These are phyloP conservation scores for Melipona beecheii DNA, from an alignment of 2,888 invertebrate genomes.

Conservation along the genomic window DNA sequence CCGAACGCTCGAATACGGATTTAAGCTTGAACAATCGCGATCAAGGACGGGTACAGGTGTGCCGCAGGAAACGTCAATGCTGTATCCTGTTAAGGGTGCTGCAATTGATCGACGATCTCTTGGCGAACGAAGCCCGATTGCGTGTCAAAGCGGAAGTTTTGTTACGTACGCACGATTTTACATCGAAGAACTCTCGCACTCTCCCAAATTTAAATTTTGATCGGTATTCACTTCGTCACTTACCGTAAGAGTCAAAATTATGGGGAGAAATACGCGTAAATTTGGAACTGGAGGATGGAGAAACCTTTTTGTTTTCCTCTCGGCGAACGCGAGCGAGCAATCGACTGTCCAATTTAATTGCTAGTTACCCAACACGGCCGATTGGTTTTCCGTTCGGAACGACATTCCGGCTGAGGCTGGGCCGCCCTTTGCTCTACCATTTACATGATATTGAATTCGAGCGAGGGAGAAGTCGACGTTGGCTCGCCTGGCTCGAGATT, in stretches of 20 bases:
- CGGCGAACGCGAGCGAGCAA: not conserved
- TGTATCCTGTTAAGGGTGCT: constrained; percentile 36
- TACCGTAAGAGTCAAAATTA: too few relatives aligned
- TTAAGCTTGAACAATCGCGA: constrained; percentile 49
- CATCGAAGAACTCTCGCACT: not conserved
- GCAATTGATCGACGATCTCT: constrained; percentile 35
- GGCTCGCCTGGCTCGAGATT: constrained; percentile 32
- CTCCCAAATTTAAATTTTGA: too few relatives aligned
- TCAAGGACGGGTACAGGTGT: constrained; percentile 54
- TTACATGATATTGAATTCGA: constrained; percentile 61
- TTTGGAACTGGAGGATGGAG: not conserved
- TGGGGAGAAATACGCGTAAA: not conserved
- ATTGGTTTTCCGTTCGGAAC: constrained; percentile 54
- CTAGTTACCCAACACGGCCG: constrained; percentile 37
- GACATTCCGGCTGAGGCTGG: not conserved
- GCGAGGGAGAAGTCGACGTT: constrained; percentile 39
- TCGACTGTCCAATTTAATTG: constrained; percentile 56
- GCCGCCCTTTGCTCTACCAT: constrained; percentile 45
- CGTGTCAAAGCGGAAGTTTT: not conserved
- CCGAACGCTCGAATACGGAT: constrained; percentile 29
- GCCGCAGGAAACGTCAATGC: constrained; percentile 63
- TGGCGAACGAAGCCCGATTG: constrained; percentile 13
- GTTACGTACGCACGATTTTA: not conserved
- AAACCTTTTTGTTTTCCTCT: constrained; percentile 6
- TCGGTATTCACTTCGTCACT: too few relatives aligned